Conservation (phyloP, 2,113 vertebrate species). For the Hypocryptadius cinnamomeus region DNA sequence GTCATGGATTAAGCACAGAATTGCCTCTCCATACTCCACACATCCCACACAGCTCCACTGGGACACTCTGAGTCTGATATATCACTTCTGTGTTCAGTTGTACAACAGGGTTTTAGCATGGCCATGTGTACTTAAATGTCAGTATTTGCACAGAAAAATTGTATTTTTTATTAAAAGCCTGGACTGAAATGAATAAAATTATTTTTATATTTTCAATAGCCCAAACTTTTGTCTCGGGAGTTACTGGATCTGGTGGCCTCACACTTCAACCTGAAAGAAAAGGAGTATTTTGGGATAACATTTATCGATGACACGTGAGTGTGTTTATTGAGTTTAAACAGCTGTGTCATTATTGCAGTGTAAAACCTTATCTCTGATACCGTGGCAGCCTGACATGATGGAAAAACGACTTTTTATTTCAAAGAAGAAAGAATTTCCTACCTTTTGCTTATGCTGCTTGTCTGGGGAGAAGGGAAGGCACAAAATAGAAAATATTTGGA, state of each 20-base stretch:
- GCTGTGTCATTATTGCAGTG: not conserved
- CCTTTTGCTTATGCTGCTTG: not conserved
- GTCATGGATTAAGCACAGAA: not conserved
- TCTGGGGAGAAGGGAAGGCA: not conserved
- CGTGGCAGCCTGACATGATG: accelerated
- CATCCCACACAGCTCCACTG: accelerated
- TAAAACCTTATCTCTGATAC: not conserved
- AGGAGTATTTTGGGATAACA: conserved; percentile 95
- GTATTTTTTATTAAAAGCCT: not conserved
- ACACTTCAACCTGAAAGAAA: conserved; percentile 97
- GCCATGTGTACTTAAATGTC: not conserved
- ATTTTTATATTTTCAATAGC: conserved; percentile 68
- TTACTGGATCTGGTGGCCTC: conserved; percentile 93
- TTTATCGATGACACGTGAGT: conserved; percentile 93
- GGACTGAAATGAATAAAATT: not conserved
- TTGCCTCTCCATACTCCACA: not conserved
- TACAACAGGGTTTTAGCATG: not conserved
- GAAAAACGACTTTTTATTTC: not conserved
- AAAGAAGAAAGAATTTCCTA: not conserved
- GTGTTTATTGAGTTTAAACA: not conserved
- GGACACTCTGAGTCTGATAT: not conserved
- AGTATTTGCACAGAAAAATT: not conserved
- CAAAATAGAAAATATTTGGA: not conserved
- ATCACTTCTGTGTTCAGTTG: not conserved
- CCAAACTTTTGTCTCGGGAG: conserved; percentile 91